Evolutionary conservation across 1,140 invertebrate species (phyloP).

Genomic region (Drosophila navojoa): DNA sequence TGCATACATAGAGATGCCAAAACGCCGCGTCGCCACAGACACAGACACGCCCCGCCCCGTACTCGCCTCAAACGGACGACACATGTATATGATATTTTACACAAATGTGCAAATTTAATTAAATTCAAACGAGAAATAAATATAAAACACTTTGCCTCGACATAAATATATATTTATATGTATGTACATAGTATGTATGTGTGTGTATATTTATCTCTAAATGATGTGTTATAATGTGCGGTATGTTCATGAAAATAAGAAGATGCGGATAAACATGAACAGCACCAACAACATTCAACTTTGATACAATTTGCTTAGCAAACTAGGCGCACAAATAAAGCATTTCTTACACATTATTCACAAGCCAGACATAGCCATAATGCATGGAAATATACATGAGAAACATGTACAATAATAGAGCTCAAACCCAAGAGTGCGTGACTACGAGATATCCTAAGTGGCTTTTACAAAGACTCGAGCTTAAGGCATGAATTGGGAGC

Average conservation of each 20-base stretch:
- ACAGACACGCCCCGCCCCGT: constrained; percentile 25
- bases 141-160: constrained; percentile 65
- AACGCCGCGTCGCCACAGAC: constrained; percentile 21
- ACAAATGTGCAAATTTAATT: constrained; percentile 81
- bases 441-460: too few relatives aligned
- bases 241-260: constrained; percentile 34
- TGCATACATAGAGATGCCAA: constrained; percentile 10
- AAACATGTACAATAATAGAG: neutral
- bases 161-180: constrained; percentile 31
- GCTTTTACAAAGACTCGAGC: too few relatives aligned
- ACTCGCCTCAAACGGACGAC: constrained; percentile 31
- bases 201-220: constrained; percentile 11
- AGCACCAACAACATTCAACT: neutral
- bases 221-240: constrained; percentile 22
- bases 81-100: constrained; percentile 76
- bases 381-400: constrained; percentile 6
- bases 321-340: constrained; percentile 13
- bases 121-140: constrained; percentile 81
- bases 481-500: too few relatives aligned
- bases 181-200: constrained; percentile 19
- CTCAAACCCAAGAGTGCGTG: neutral
- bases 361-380: constrained; percentile 45
- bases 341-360: constrained; percentile 45
- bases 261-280: constrained; percentile 32
- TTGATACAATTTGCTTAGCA: constrained; percentile 31